Conservation (phyloP, 35 echinoderm and acorn worm genomes). For the Eucidaris tribuloides region DNA sequence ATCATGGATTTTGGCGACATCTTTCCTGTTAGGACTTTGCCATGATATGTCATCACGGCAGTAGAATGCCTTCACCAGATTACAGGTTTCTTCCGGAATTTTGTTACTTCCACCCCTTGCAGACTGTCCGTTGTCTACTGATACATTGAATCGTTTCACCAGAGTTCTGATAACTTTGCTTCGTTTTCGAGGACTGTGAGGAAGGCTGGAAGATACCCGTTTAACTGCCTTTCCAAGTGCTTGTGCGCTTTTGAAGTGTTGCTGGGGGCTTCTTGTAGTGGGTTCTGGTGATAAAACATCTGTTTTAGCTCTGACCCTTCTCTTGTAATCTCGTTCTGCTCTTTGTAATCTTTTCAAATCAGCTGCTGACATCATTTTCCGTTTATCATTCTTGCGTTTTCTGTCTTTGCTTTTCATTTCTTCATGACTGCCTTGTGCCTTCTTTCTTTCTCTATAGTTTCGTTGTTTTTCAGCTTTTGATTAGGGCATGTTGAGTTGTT, state of each 20-base stretch:
- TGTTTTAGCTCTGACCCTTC: not conserved
- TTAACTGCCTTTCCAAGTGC: not conserved
- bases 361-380: not conserved
- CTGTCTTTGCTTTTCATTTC: not conserved
- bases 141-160: not conserved
- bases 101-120: not conserved
- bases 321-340: not conserved
- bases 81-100: not conserved
- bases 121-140: not conserved
- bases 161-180: not conserved
- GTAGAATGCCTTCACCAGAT: not conserved
- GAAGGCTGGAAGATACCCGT: not conserved
- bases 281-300: not conserved
- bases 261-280: not conserved
- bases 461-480: not conserved
- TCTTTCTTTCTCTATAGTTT: not conserved
- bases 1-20: not conserved
- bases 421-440: not conserved
- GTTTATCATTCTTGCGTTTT: not conserved
- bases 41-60: not conserved
- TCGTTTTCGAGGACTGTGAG: not conserved
- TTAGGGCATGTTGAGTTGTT: not conserved
- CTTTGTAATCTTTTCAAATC: not conserved
- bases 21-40: constrained; percentile 15
- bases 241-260: not conserved